phyloP scores from a whole-genome alignment of 2,113 vertebrate species.

The Antechinus stuartii region DNA sequence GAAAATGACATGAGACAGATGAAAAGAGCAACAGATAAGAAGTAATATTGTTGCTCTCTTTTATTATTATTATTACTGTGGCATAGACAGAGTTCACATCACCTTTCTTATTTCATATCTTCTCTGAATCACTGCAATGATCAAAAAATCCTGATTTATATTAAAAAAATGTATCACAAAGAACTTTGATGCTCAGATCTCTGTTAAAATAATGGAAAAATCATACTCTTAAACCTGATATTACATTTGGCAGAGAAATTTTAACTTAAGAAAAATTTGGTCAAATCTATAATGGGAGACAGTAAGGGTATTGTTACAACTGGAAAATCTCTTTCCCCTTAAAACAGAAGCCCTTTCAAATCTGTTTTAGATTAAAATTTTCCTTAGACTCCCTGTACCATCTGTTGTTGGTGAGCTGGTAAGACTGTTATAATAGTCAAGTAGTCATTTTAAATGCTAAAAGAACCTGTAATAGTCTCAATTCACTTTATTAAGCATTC shows the following conservation, averaged over 20 bases:
- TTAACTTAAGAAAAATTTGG: constrained; percentile 14
- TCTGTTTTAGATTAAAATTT: constrained; percentile 31
- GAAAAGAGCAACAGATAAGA: constrained; percentile 79
- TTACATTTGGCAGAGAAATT: constrained; percentile 12
- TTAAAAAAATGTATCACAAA: constrained; percentile 37
- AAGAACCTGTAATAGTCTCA: neutral
- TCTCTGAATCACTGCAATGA: constrained; percentile 62
- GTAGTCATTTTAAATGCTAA: neutral
- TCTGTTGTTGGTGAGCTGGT: neutral
- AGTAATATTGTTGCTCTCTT: constrained; percentile 75
- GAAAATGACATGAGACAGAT: constrained; percentile 72
- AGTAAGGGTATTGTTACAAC: constrained; percentile 12
- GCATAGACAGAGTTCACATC: constrained; percentile 65
- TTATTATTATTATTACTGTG: constrained; percentile 60
- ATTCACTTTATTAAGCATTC: neutral
- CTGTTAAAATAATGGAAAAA: constrained; percentile 59
- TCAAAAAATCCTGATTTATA: constrained; percentile 44
- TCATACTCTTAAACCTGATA: constrained; percentile 5
- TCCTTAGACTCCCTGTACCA: neutral
- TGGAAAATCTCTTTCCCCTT: neutral
- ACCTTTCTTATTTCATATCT: constrained; percentile 67
- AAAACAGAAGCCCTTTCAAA: neutral
- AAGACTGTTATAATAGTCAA: neutral
- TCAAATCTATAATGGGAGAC: constrained; percentile 20
- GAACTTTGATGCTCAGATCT: constrained; percentile 65